Percentiles rank a stretch among this genome's conserved stretches.
phyloP scores from a whole-genome alignment of 2,113 vertebrate genomes.

The Terrapene triunguis region DNA sequence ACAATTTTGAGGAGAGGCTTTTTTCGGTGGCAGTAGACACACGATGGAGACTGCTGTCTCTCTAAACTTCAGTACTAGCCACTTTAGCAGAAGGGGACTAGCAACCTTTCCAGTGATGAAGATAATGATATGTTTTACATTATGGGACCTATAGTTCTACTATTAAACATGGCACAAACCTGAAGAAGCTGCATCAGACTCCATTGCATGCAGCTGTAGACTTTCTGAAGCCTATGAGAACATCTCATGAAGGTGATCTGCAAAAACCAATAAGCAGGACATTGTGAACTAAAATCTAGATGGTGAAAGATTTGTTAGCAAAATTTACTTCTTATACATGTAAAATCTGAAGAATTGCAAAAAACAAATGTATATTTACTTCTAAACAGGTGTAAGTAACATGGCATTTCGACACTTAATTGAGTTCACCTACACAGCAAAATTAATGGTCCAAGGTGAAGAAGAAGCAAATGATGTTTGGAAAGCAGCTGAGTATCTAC shows the following conservation, averaged over 20 bases:
- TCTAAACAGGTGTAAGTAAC: constrained; percentile 92
- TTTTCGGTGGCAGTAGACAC: neutral
- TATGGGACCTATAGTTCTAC: neutral
- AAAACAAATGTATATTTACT: neutral
- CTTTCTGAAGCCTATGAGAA: neutral
- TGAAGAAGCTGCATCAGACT: neutral
- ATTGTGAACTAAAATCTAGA: neutral
- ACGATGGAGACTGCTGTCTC: neutral
- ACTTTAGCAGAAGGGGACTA: neutral
- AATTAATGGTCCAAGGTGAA: constrained; percentile 89
- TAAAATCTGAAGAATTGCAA: neutral
- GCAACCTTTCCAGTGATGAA: neutral
- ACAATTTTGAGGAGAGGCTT: neutral
- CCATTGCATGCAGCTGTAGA: neutral
- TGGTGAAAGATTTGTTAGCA: neutral
- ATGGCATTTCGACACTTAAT: constrained; percentile 95
- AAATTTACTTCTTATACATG: neutral
- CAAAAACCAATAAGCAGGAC: neutral
- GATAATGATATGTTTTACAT: neutral
- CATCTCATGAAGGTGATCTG: neutral
- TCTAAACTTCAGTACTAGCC: neutral
- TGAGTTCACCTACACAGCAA: constrained; percentile 98
- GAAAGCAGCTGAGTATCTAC: constrained; percentile 98
- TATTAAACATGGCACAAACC: neutral
- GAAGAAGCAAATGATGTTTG: constrained; percentile 95